These are phyloP conservation scores for Branchellion lobata DNA, from an alignment of 2,888 invertebrate genomes.

Conservation along the genomic window DNA sequence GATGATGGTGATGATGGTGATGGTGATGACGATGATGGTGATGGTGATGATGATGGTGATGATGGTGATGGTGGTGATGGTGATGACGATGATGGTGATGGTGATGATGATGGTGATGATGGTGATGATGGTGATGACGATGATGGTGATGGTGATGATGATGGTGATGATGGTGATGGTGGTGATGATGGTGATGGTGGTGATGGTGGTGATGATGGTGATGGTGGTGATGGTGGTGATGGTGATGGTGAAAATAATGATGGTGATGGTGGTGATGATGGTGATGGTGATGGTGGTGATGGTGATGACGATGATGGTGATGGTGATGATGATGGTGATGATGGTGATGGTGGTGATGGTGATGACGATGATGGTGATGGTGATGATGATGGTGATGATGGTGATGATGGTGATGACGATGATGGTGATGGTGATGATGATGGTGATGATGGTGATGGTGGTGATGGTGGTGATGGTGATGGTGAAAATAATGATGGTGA, in stretches of 20 bases:
- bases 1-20: too few species aligned
- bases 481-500: too few species aligned
- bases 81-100: conserved; percentile 45
- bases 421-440: conserved; percentile 31
- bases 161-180: background rate
- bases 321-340: conserved; percentile 46
- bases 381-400: conserved; percentile 1
- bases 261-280: too few species aligned
- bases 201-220: too few species aligned
- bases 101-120: background rate
- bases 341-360: conserved; percentile 48
- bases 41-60: conserved; percentile 46
- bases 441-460: background rate
- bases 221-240: too few species aligned
- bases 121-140: conserved; percentile 22
- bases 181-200: too few species aligned
- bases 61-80: conserved; percentile 48
- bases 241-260: too few species aligned
- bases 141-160: conserved; percentile 33
- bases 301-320: conserved; percentile 41
- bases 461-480: too few species aligned
- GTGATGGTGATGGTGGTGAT: too few species aligned
- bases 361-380: conserved; percentile 44
- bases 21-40: conserved; percentile 39
- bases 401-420: conserved; percentile 25